phyloP scores from a whole-genome alignment of 2,797 vertebrate species.

The Hybognathus amarus region DNA sequence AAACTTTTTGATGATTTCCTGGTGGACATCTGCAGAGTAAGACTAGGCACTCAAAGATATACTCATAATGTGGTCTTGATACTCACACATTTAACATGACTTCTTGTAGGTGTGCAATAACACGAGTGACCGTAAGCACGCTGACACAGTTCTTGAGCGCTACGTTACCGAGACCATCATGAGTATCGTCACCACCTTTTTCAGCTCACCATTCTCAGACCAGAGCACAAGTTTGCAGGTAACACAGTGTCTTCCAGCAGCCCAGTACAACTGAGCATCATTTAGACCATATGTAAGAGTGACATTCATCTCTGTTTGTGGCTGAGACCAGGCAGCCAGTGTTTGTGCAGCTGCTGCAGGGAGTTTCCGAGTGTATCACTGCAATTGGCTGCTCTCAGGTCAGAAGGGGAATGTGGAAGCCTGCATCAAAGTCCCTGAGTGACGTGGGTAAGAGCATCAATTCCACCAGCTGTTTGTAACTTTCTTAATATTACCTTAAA shows the following conservation, averaged over 20 bases:
- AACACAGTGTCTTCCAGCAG: slow-evolving; percentile 6
- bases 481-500: background rate
- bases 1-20: slow-evolving; percentile 98
- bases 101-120: slow-evolving; percentile 92
- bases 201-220: slow-evolving; percentile 98
- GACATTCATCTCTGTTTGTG: slow-evolving; percentile 14
- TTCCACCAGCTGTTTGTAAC: background rate
- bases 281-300: background rate
- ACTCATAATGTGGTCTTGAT: background rate
- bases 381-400: slow-evolving; percentile 89
- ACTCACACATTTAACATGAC: background rate
- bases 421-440: slow-evolving; percentile 96
- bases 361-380: slow-evolving; percentile 94
- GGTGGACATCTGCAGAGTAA: slow-evolving; percentile 96
- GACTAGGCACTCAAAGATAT: slow-evolving; percentile 28
- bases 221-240: slow-evolving; percentile 99
- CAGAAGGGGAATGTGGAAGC: slow-evolving; percentile 96
- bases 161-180: slow-evolving; percentile 97
- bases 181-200: slow-evolving; percentile 98
- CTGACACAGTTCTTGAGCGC: slow-evolving; percentile 89
- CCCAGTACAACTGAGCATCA: background rate
- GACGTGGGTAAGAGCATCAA: slow-evolving; percentile 87
- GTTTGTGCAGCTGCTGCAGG: slow-evolving; percentile 96
- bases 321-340: slow-evolving; percentile 88
- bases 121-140: slow-evolving; percentile 94